These are phyloP conservation scores for Gymnodraco acuticeps DNA, from an alignment of 2,797 vertebrate species.

Conservation along the genomic window DNA sequence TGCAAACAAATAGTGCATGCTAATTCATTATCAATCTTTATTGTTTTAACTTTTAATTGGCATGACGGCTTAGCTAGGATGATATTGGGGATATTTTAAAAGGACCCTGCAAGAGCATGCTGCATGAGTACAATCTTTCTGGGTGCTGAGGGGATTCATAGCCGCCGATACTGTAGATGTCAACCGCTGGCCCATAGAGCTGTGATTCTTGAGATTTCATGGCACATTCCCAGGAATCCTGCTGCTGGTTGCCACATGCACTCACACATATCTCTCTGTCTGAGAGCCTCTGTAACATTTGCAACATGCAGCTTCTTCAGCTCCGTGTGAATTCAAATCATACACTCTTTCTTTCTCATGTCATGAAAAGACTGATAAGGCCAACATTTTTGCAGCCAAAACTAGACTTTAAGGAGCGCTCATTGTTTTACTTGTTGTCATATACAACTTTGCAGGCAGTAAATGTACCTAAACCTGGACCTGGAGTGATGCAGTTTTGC, in stretches of 20 bases:
- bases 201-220: slow-evolving; percentile 1
- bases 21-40: slow-evolving; percentile 26
- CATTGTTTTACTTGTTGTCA: neutral
- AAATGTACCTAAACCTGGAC: neutral
- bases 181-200: slow-evolving; percentile 11
- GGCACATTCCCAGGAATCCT: slow-evolving; percentile 17
- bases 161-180: slow-evolving; percentile 13
- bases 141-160: slow-evolving; percentile 4
- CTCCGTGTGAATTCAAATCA: slow-evolving; percentile 9
- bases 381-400: neutral
- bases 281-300: slow-evolving; percentile 35
- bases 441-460: slow-evolving; percentile 7
- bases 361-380: neutral
- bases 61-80: slow-evolving; percentile 8
- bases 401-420: neutral
- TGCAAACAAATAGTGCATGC: slow-evolving; percentile 20
- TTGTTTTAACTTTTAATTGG: slow-evolving; percentile 18
- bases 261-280: neutral
- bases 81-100: slow-evolving; percentile 19
- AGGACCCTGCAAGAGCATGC: neutral
- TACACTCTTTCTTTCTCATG: neutral
- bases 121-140: slow-evolving; percentile 1
- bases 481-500: neutral
- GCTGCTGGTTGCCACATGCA: slow-evolving; percentile 8
- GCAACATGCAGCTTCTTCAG: slow-evolving; percentile 17